Base-by-base conservation (phyloP, 2,113 vertebrate species). In the Pygoscelis adeliae region DNA sequence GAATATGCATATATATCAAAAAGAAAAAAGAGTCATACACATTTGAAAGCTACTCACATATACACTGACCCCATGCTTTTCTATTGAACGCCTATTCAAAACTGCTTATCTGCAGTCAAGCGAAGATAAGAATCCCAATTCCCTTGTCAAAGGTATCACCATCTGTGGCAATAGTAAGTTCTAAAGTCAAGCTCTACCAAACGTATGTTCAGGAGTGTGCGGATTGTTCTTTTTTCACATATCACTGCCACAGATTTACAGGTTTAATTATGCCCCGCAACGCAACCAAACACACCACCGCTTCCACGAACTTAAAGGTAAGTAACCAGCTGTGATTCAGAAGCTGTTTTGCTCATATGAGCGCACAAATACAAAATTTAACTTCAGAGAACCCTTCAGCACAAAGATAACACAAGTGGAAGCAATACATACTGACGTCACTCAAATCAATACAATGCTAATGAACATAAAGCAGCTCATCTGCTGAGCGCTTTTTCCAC, bases 61-160 rank as follows among this genome's bases (percentile, higher is more conserved):
- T 4, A 56, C 36, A 11, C 0, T 21, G 44, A 77, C 26, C 15
- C 44, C 9, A 2, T 0, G 3, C 32, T 65, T 42, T 82, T 52
- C 61, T 53, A 25, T 1, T 13, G 22, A 92, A 83, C 3, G 4
- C 6, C 61, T 55, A 2, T 9, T 46, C 29, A 56, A 65, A 90
- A 26, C 26, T 3, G 3, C 10, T 19, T 34, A 56, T 55, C 42
- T 36, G 30, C 27, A 50, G 10, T 17, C 74, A 67, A 12, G 29
- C 7, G 47, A 79, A 76, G 38, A 9, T 6, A 36, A 49, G 34
- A 66, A 89, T 38, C 32, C 55, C 15, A 65, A 22, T 15, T 47
- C 10, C 47, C 38, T 40, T 26, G 11, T 20, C 56, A 90, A 85
- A 63, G 6, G 26, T 23, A 82, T 6, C 32, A 56, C 55, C n/a